phyloP scores from a whole-genome alignment of 2,888 invertebrate species.

The Drosophila fulvimacula region DNA sequence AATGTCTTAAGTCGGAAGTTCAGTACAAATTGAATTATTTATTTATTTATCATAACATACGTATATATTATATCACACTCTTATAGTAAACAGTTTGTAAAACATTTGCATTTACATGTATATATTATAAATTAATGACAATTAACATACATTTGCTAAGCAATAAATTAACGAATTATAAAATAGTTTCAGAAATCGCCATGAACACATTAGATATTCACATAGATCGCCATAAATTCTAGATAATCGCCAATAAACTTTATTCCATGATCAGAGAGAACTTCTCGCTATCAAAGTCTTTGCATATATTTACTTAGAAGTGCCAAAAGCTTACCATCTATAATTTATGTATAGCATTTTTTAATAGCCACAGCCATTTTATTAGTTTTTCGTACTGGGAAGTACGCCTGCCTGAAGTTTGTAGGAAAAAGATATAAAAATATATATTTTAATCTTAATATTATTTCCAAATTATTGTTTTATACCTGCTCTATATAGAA shows the following conservation, averaged over 20 bases:
- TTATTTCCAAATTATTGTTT: no score
- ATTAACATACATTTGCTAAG: slow-evolving; percentile 44
- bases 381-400: no score
- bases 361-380: no score
- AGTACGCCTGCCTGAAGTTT: no score
- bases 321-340: no score
- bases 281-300: neutral
- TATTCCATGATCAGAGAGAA: no score
- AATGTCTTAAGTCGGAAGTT: neutral
- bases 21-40: neutral
- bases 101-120: slow-evolving; percentile 23
- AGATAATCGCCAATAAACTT: slow-evolving; percentile 1
- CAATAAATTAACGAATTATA: slow-evolving; percentile 36
- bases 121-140: slow-evolving; percentile 3
- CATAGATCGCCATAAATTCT: slow-evolving; percentile 6
- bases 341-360: no score
- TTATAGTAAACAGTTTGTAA: slow-evolving; percentile 1
- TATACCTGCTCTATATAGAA: no score
- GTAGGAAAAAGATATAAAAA: no score
- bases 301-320: neutral
- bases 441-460: no score
- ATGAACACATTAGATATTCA: slow-evolving; percentile 39
- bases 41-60: neutral
- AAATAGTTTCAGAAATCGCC: slow-evolving; percentile 45
- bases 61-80: neutral